Percentiles rank a stretch among this genome's conserved stretches.
phyloP scores from a whole-genome alignment of 2,888 invertebrate genomes.

The Leptopilina drosophilae region DNA sequence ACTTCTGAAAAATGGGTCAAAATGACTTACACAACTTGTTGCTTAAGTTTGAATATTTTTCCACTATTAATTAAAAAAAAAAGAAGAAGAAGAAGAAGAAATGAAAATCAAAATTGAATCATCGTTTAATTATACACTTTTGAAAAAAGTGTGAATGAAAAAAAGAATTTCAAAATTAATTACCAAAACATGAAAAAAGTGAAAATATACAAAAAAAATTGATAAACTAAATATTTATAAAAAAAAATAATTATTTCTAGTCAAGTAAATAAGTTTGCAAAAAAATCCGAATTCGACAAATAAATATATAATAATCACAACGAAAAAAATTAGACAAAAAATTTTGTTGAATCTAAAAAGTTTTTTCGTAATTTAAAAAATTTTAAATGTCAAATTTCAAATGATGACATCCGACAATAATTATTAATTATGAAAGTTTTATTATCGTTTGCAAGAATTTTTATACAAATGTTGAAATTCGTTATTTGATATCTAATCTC shows the following conservation, averaged over 20 bases:
- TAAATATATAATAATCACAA: too few species aligned
- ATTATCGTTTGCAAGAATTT: neutral
- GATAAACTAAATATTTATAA: too few species aligned
- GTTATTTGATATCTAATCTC: slow-evolving; percentile 6
- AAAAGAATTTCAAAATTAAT: too few species aligned
- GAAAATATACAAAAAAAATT: too few species aligned
- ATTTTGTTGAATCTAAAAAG: too few species aligned
- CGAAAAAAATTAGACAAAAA: neutral
- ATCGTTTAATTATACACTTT: neutral
- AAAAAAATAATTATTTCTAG: too few species aligned
- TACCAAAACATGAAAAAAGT: too few species aligned
- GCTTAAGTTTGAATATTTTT: neutral
- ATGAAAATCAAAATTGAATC: neutral
- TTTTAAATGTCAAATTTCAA: neutral
- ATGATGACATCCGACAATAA: neutral
- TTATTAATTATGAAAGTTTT: slow-evolving; percentile 2
- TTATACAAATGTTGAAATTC: slow-evolving; percentile 1
- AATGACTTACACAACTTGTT: neutral
- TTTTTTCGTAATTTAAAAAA: neutral
- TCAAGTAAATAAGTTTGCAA: too few species aligned
- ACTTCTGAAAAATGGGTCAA: neutral
- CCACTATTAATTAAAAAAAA: neutral
- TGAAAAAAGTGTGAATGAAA: too few species aligned
- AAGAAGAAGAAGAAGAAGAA: neutral
- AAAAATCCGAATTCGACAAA: too few species aligned